A percentile compares a stretch with the other conserved stretches of the same genome.
Evolutionary conservation across 2,797 vertebrate genomes (phyloP).

Genomic region (Knipowitschia caucasica): DNA sequence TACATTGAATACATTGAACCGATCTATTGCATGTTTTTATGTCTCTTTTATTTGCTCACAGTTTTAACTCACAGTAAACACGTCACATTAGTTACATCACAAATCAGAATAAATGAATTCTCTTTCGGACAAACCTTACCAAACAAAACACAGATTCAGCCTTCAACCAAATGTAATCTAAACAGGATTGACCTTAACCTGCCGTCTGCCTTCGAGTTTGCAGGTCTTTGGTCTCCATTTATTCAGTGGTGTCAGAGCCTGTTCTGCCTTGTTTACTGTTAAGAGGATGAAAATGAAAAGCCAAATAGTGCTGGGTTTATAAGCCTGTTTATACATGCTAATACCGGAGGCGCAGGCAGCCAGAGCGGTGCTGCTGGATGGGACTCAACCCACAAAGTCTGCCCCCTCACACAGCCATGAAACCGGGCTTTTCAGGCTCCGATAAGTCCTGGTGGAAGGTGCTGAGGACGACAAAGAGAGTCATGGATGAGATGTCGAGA

Average conservation of each 20-base stretch:
- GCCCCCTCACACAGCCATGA: constrained; percentile 28
- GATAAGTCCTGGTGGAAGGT: constrained; percentile 26
- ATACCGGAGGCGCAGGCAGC: constrained; percentile 64
- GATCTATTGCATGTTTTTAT: background rate
- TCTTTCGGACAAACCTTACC: constrained; percentile 45
- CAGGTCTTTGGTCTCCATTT: constrained; percentile 59
- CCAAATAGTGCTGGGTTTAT: constrained; percentile 73
- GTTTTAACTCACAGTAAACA: constrained; percentile 20
- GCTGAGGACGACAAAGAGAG: constrained; percentile 23
- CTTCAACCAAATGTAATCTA: constrained; percentile 46
- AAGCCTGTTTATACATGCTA: constrained; percentile 77
- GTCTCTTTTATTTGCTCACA: background rate
- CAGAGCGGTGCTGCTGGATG: constrained; percentile 59
- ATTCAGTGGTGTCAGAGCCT: constrained; percentile 70
- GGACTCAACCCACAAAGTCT: constrained; percentile 61
- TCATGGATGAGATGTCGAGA: background rate
- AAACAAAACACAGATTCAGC: constrained; percentile 44
- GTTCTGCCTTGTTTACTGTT: constrained; percentile 77
- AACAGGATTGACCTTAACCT: constrained; percentile 69
- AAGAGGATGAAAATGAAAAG: constrained; percentile 75
- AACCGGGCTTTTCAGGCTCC: constrained; percentile 30
- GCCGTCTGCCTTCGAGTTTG: constrained; percentile 43
- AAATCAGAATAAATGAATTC: constrained; percentile 53
- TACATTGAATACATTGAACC: background rate
- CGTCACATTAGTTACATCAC: constrained; percentile 50